Conservation (phyloP, 1,140 invertebrate species). For the Streblospio benedicti region DNA sequence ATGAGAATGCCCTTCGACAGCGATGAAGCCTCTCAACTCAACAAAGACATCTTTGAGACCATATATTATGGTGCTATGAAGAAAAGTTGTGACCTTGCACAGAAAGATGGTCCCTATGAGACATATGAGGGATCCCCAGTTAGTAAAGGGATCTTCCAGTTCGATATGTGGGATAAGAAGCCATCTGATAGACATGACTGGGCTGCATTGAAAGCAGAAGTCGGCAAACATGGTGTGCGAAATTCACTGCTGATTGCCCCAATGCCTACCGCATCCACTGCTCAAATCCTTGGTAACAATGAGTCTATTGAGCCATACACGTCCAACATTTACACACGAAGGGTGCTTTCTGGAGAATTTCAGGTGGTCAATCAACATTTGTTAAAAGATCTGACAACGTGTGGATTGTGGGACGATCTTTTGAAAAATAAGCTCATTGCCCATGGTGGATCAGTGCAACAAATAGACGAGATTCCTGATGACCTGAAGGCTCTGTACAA, state of each 20-base stretch:
- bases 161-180: slow-evolving; percentile 95
- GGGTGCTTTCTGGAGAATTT: slow-evolving; percentile 85
- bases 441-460: slow-evolving; percentile 89
- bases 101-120: slow-evolving; percentile 76
- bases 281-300: slow-evolving; percentile 98
- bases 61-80: slow-evolving; percentile 95
- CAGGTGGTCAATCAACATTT: slow-evolving; percentile 92
- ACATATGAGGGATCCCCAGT: slow-evolving; percentile 85
- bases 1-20: slow-evolving; percentile 79
- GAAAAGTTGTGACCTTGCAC: slow-evolving; percentile 89
- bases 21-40: slow-evolving; percentile 73
- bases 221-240: slow-evolving; percentile 71
- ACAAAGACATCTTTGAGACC: slow-evolving; percentile 96
- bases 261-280: slow-evolving; percentile 98
- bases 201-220: slow-evolving; percentile 71
- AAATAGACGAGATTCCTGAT: slow-evolving; percentile 77
- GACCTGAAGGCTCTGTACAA: slow-evolving; percentile 88
- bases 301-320: slow-evolving; percentile 98
- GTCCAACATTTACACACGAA: slow-evolving; percentile 88
- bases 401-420: slow-evolving; percentile 85
- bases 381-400: slow-evolving; percentile 82
- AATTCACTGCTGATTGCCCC: slow-evolving; percentile 92
- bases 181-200: slow-evolving; percentile 86
- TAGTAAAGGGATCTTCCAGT: slow-evolving; percentile 92
- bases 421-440: slow-evolving; percentile 93